Evolutionary conservation across 2,888 invertebrate species (phyloP), one percentile per base, ranked within the genome.

Genomic region (Drosophila histrio): DNA sequence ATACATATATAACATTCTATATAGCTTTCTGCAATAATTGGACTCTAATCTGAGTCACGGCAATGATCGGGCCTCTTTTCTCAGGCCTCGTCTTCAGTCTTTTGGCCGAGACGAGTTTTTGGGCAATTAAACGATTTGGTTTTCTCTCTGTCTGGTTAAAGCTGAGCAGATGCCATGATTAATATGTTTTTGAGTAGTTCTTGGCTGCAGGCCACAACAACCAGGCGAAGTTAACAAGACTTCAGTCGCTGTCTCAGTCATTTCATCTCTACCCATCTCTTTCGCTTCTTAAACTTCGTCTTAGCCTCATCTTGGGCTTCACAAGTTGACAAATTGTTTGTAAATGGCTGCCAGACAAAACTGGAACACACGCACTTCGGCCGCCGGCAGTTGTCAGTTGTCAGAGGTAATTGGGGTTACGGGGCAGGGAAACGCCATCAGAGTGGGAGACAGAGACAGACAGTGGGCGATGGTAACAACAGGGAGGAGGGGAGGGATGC

Each of bases 181-280:
- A 89, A 87, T 87, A 79, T 77, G 84, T 76, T 86, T 89, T 88
- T 88, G 81, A 87, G 87, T 88, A 78, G 87, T 72, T 78, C 70
- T 61, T 76, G 24, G 80, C 84, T 80, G 77, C 72, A 65, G 84
- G 84, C 75, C 70, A 67, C 21, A 64, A 65, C 22, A 57, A 39
- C 43, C 56, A 46, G 44, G 17, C 32, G 22, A 46, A 47, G 41
- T 50, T 64, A 76, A 83, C 79, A 67, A 79, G 72, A 59, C 47
- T 56, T 41, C 36, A 24, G 34, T 15, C 44, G 24, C 32, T 4
- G 28, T 11, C 24, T n/a, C 15, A 17, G 44, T 30, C 21, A 38
- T 0, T 8, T 3, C 2, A 2, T 36, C 15, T 15, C 6, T 5
- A 0, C 21, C 28, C 1, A n/a, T 24, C 8, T 15, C 22, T 8